Conservation (phyloP, 1,140 invertebrate species). For the Pissodes strobi region DNA sequence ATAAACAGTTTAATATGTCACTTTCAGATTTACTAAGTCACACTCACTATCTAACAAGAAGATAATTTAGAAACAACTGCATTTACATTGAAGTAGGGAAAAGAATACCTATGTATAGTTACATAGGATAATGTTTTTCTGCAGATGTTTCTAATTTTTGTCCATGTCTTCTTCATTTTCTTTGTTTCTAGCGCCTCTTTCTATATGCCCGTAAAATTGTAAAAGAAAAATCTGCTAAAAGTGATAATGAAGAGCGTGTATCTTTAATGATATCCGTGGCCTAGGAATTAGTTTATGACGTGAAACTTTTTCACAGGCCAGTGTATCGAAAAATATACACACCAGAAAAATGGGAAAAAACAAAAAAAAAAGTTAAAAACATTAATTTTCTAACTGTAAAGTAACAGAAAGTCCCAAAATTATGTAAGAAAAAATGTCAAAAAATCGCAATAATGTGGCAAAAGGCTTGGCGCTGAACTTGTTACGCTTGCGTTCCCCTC, state of each 20-base stretch:
- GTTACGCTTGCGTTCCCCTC: no score
- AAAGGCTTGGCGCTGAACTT: neutral
- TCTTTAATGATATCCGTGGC: neutral
- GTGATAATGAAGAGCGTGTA: neutral
- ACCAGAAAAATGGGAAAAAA: neutral
- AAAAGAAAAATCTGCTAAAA: neutral
- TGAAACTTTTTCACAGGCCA: neutral
- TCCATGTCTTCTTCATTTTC: no score
- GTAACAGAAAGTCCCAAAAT: neutral
- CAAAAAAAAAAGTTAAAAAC: neutral
- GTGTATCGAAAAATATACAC: neutral
- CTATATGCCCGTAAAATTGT: neutral
- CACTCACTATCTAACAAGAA: neutral
- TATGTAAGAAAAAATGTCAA: neutral
- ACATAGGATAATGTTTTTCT: no score
- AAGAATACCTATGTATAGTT: no score
- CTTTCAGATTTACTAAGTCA: constrained; percentile 2
- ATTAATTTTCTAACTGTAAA: neutral
- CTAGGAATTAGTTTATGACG: neutral
- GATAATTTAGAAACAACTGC: no score
- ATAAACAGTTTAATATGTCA: no score
- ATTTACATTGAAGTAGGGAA: no score
- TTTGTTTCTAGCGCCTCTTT: no score
- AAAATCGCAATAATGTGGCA: neutral
- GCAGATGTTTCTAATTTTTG: no score